A percentile compares a stretch with the other conserved stretches of the same genome.
Evolutionary conservation across 2,888 invertebrate genomes (phyloP).

Genomic region (Sisyra terminalis): DNA sequence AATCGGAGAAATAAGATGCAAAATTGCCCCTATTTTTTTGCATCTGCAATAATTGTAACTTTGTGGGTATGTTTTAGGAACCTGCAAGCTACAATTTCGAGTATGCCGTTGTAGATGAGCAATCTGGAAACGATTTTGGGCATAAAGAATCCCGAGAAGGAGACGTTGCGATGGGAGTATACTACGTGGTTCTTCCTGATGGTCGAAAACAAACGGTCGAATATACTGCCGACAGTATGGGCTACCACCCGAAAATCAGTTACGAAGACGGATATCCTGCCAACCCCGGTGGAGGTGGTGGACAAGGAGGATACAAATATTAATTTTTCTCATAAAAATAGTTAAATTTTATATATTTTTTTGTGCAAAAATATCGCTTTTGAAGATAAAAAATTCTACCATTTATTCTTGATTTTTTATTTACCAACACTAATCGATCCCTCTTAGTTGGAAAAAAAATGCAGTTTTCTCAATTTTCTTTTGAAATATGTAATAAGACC

Average conservation of each 20-base stretch:
- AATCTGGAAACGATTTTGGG: slow-evolving; percentile 51
- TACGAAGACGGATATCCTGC: slow-evolving; percentile 29
- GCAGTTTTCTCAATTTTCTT: no score
- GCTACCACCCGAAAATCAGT: slow-evolving; percentile 46
- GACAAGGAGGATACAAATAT: slow-evolving; percentile 7
- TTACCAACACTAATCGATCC: no score
- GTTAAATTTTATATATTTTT: no score
- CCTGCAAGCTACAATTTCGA: slow-evolving; percentile 45
- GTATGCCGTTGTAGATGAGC: slow-evolving; percentile 43
- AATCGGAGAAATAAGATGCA: no score
- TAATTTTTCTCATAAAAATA: background rate
- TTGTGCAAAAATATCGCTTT: no score
- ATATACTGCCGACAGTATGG: slow-evolving; percentile 45
- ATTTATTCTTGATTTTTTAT: no score
- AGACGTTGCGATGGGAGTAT: slow-evolving; percentile 49
- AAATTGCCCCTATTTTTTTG: no score
- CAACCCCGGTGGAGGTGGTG: slow-evolving; percentile 12
- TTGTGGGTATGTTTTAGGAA: slow-evolving; percentile 17
- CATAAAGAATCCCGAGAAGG: slow-evolving; percentile 47
- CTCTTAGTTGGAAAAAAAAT: no score
- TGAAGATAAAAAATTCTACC: no score
- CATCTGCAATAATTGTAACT: no score
- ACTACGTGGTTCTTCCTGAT: slow-evolving; percentile 49
- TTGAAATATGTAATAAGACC: no score
- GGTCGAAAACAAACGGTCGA: slow-evolving; percentile 48